Evolutionary conservation across 1,140 invertebrate genomes (phyloP), one percentile per base, ranked within the genome.

Genomic region (Listronotus oregonensis): DNA sequence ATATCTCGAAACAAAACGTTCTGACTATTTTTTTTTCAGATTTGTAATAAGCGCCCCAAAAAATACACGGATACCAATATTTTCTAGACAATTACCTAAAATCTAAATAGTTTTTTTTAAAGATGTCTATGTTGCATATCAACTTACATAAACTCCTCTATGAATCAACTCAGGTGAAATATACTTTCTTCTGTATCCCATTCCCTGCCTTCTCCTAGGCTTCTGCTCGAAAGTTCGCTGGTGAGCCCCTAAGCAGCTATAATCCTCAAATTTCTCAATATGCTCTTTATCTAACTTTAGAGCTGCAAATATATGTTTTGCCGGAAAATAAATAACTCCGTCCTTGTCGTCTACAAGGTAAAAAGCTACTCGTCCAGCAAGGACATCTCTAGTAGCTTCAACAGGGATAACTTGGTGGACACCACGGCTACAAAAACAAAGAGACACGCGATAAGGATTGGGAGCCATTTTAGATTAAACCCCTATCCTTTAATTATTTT

Each of bases 351-450:
- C 90, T 0, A 92, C 79, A 4, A 92, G 84, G 4, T 89, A 89
- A 68, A 91, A 93, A 3, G 88, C 83, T 1, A 90, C 85, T 79
- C 89, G 83, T 10, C 90, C 90, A 1, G 87, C 88, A 3, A 92
- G 77, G 1, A 93, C 89, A n/a, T 86, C 86, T 21, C 88, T 83
- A 21, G 89, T 87, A 0, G 89, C 89, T 77, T 91, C 89, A 15
- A 86, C 81, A 0, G 91, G 91, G 9, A 91, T 86, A 0, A 92
- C 89, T 55, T 54, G 61, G 46, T 55, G 67, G 12, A 64, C 61
- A 39, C 62, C 60, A 31, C 54, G 32, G 18, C 64, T 66, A 54
- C 40, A 59, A 58, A 60, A 58, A 44, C 14, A 18, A 31, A 14
- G 15, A 47, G 1, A 47, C 8, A 17, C 2, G 44, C 12, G 1